Evolutionary conservation across 2,113 vertebrate species (phyloP).

Genomic region (Panthera uncia): DNA sequence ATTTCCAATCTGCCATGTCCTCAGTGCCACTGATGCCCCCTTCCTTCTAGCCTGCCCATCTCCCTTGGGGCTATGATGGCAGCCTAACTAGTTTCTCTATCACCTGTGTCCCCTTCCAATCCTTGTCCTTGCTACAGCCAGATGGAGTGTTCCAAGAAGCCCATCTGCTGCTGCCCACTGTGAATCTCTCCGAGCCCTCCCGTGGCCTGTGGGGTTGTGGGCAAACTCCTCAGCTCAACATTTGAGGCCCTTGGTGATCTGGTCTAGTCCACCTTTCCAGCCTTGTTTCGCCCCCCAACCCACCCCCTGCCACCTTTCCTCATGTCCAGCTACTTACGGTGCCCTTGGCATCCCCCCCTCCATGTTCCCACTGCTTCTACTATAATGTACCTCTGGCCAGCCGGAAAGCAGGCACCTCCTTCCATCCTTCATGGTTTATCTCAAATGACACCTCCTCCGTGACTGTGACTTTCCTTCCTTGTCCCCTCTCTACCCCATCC

Average conservation of each 20-base stretch:
- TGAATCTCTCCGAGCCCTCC: background rate
- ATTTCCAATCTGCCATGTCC: background rate
- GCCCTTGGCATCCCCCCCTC: no score
- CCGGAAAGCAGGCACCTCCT: background rate
- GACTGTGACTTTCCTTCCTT: background rate
- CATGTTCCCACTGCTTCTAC: background rate
- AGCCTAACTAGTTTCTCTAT: background rate
- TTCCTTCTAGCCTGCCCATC: background rate
- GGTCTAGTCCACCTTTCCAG: background rate
- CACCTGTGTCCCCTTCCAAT: background rate
- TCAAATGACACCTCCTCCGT: background rate
- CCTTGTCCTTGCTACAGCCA: background rate
- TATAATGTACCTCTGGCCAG: background rate
- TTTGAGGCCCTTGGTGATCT: background rate
- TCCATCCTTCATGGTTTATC: background rate
- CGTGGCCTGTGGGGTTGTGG: background rate
- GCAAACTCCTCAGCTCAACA: background rate
- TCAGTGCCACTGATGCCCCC: background rate
- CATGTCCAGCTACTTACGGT: background rate
- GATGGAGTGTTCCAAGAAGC: background rate
- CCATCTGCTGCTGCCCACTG: background rate
- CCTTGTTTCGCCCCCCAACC: background rate
- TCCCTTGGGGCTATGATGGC: background rate
- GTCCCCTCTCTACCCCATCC: background rate
- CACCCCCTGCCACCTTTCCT: background rate